phyloP scores from a whole-genome alignment of 1,140 invertebrate genomes.

The Drosophila kanapiae region DNA sequence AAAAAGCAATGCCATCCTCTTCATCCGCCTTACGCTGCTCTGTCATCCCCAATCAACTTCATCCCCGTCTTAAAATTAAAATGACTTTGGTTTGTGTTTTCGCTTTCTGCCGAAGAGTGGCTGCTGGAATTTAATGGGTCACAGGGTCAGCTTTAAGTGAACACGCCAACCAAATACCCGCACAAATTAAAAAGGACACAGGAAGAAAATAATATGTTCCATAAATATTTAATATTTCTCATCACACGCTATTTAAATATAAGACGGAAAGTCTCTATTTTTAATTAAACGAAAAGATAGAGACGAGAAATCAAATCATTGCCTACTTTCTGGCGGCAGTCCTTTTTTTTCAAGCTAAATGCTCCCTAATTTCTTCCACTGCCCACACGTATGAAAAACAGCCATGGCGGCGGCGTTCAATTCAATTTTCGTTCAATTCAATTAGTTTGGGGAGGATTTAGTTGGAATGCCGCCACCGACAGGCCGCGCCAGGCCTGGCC shows the following conservation, averaged over 20 bases:
- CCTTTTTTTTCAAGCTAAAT: background rate
- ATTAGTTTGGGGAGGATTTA: slow-evolving; percentile 55
- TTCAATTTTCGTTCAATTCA: slow-evolving; percentile 65
- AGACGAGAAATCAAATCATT: background rate
- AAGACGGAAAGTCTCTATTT: too few relatives aligned
- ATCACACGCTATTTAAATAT: too few relatives aligned
- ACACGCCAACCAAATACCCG: slow-evolving; percentile 6
- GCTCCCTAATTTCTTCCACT: background rate
- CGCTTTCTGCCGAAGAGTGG: slow-evolving; percentile 14
- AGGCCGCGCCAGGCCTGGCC: background rate
- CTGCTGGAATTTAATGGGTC: slow-evolving; percentile 51
- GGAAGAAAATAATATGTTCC: background rate
- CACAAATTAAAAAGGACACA: slow-evolving; percentile 5
- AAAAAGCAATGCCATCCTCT: slow-evolving; percentile 22
- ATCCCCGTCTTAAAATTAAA: slow-evolving; percentile 45
- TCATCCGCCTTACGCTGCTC: background rate
- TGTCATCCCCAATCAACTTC: slow-evolving; percentile 46
- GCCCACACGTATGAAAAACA: slow-evolving; percentile 23
- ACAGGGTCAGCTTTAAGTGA: slow-evolving; percentile 55
- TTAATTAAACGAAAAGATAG: background rate
- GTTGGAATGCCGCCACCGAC: slow-evolving; percentile 46
- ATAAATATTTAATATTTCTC: too few relatives aligned
- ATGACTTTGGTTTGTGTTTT: slow-evolving; percentile 46
- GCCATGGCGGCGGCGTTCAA: slow-evolving; percentile 38
- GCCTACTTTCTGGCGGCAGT: too few relatives aligned